Conservation (phyloP, 2,888 invertebrate genomes). For the Trissonchulus sp. region DNA sequence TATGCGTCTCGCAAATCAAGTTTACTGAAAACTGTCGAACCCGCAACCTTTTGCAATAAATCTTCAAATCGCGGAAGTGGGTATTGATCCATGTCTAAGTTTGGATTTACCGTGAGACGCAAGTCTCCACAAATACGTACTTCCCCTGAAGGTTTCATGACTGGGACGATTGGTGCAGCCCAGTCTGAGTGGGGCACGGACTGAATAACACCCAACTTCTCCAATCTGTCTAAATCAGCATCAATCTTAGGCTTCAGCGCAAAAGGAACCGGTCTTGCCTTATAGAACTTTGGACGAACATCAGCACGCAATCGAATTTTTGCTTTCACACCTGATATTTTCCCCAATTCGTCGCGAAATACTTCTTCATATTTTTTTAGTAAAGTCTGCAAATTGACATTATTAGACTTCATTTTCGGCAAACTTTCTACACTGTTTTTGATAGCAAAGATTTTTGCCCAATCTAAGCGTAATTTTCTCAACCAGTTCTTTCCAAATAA, state of each 20-base stretch:
- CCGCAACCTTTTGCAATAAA: conserved; percentile 32
- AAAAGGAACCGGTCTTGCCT: not conserved
- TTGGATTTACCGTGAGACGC: conserved; percentile 39
- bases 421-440: too few species aligned
- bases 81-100: conserved; percentile 31
- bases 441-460: too few species aligned
- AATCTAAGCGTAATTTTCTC: not conserved
- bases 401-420: not conserved
- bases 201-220: not conserved
- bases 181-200: conserved; percentile 35
- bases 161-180: conserved; percentile 42
- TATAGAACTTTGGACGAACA: not conserved
- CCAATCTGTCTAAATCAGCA: not conserved
- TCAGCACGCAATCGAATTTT: not conserved
- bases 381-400: not conserved
- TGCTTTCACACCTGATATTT: not conserved
- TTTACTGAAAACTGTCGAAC: conserved; percentile 38
- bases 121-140: conserved; percentile 42
- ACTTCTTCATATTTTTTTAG: not conserved
- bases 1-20: conserved; percentile 42
- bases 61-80: conserved; percentile 36
- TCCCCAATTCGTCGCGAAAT: not conserved
- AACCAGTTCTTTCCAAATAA: not conserved
- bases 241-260: not conserved
- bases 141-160: conserved; percentile 38